A percentile compares a stretch with the other conserved stretches of the same genome.
Evolutionary conservation across 2,797 vertebrate species (phyloP).

Genomic region (Tapera naevia): DNA sequence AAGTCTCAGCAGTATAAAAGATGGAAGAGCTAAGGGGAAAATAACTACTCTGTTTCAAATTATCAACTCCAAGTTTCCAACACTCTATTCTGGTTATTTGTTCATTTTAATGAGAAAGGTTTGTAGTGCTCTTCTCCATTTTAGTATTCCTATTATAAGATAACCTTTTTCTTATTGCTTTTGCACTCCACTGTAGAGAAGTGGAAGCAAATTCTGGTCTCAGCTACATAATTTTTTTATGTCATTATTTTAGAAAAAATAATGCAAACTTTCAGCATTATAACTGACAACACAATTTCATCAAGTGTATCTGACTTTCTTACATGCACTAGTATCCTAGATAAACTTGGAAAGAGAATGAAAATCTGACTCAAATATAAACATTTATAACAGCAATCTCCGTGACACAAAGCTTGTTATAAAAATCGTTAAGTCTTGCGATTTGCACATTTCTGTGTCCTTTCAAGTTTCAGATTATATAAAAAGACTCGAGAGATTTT

Average conservation of each 20-base stretch:
- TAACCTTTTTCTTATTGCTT: neutral
- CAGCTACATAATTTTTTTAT: neutral
- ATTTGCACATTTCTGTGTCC: conserved; percentile 26
- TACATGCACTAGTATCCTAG: neutral
- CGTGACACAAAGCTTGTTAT: neutral
- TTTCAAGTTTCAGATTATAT: conserved; percentile 3
- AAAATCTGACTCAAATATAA: conserved; percentile 22
- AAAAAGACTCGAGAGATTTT: conserved; percentile 31
- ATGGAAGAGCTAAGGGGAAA: neutral
- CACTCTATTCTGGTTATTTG: neutral
- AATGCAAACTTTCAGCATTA: neutral
- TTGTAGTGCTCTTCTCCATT: neutral
- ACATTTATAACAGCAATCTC: neutral
- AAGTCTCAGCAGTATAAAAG: neutral
- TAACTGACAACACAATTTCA: neutral
- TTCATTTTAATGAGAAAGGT: neutral
- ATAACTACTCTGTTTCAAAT: conserved; percentile 14
- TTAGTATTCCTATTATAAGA: neutral
- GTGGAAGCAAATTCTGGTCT: neutral
- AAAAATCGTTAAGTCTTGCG: conserved; percentile 2
- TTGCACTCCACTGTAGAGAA: neutral
- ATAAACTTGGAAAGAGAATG: neutral
- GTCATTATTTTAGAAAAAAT: neutral
- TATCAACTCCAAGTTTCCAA: neutral
- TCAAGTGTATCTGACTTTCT: neutral